Evolutionary conservation across 2,888 invertebrate species (phyloP).

Genomic region (Chesias legatella): DNA sequence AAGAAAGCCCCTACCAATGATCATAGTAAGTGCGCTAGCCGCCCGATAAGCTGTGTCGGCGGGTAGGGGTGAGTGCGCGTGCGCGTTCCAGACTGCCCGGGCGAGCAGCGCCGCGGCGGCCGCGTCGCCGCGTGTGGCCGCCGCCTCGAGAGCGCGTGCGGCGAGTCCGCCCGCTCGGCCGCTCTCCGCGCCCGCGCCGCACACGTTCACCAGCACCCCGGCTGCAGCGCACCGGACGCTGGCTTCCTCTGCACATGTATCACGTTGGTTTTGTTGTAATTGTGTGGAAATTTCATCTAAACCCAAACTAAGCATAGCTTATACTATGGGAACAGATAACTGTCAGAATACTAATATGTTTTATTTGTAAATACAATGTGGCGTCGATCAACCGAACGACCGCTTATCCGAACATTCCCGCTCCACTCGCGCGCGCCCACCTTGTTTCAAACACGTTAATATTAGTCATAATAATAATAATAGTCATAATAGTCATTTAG

Average conservation of each 20-base stretch:
- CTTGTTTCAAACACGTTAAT: too few species aligned
- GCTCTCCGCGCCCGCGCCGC: constrained; percentile 52
- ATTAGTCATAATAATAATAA: too few species aligned
- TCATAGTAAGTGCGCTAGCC: constrained; percentile 76
- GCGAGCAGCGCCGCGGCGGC: constrained; percentile 45
- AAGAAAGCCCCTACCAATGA: constrained; percentile 82
- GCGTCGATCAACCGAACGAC: too few species aligned
- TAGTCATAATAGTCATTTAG: too few species aligned
- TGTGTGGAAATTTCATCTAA: too few species aligned
- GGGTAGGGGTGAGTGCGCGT: constrained; percentile 49
- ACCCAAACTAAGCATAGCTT: too few species aligned
- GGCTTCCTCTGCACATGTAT: constrained; percentile 73
- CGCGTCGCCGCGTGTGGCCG: constrained; percentile 41
- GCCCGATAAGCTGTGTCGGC: constrained; percentile 43
- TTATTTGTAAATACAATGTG: too few species aligned
- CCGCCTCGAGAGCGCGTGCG: constrained; percentile 61
- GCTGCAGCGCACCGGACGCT: constrained; percentile 88
- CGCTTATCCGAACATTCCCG: too few species aligned
- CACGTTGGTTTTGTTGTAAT: too few species aligned
- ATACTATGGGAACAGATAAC: too few species aligned
- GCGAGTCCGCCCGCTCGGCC: constrained; percentile 57
- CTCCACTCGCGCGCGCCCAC: too few species aligned
- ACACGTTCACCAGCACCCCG: constrained; percentile 90
- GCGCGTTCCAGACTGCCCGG: constrained; percentile 52
- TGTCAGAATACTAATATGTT: too few species aligned